phyloP scores from a whole-genome alignment of 92 coral and sea anemone genomes.

The Metridium senile region DNA sequence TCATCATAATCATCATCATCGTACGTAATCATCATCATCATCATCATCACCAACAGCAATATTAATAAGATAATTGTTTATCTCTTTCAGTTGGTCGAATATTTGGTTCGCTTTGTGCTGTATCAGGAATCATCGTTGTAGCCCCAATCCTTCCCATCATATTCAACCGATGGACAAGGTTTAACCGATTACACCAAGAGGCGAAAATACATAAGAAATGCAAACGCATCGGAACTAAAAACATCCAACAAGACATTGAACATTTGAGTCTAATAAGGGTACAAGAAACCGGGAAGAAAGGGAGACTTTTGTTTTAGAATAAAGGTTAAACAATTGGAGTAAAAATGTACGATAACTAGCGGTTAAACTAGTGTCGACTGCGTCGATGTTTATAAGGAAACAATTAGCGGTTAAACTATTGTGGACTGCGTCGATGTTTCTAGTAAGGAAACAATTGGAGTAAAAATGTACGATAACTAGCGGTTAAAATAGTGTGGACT shows the following conservation, averaged over 20 bases:
- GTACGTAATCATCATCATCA: not conserved
- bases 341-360: too few species aligned
- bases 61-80: not conserved
- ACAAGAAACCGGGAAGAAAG: not conserved
- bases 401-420: too few species aligned
- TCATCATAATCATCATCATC: not conserved
- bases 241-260: slow-evolving; percentile 10
- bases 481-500: too few species aligned
- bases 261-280: slow-evolving; percentile 18
- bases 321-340: too few species aligned
- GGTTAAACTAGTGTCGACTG: too few species aligned
- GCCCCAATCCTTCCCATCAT: slow-evolving; percentile 45
- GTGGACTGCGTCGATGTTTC: too few species aligned
- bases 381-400: too few species aligned
- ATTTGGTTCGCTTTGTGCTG: slow-evolving; percentile 29
- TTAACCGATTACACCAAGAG: slow-evolving; percentile 11
- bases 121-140: slow-evolving; percentile 30
- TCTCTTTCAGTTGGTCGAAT: slow-evolving; percentile 22
- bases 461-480: too few species aligned
- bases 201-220: slow-evolving; percentile 22
- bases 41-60: not conserved
- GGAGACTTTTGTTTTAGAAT: too few species aligned
- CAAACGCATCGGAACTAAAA: not conserved
- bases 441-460: too few species aligned
- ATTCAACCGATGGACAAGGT: slow-evolving; percentile 46